A percentile compares a stretch with the other conserved stretches of the same genome.
Evolutionary conservation across 2,888 invertebrate genomes (phyloP).

Genomic region (Allygus modestus): DNA sequence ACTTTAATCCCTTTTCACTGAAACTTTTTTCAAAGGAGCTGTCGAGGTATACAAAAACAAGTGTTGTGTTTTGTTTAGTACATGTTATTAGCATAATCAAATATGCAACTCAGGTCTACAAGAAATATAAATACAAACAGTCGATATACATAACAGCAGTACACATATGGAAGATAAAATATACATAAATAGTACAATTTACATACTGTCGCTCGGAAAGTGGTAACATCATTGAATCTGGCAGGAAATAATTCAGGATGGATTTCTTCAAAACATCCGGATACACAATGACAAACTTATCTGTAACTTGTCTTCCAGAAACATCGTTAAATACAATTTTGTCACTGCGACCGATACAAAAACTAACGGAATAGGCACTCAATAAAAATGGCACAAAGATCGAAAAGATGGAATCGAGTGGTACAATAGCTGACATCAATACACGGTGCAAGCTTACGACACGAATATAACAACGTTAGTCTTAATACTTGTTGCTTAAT

Average conservation of each 20-base stretch:
- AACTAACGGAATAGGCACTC: constrained; percentile 31
- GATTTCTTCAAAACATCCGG: neutral
- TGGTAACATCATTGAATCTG: constrained; percentile 45
- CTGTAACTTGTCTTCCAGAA: neutral
- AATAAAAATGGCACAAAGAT: constrained; percentile 48
- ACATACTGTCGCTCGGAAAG: constrained; percentile 27
- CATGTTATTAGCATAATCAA: constrained; percentile 49
- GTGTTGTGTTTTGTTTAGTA: constrained; percentile 41
- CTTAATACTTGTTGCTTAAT: constrained; percentile 15
- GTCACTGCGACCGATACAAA: constrained; percentile 8
- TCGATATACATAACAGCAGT: constrained; percentile 19
- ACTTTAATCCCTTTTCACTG: too few relatives aligned
- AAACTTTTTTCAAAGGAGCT: too few relatives aligned
- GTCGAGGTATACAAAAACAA: too few relatives aligned
- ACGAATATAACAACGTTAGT: constrained; percentile 34
- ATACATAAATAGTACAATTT: constrained; percentile 44
- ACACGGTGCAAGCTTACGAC: constrained; percentile 33
- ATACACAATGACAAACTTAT: constrained; percentile 7
- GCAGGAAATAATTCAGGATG: constrained; percentile 52
- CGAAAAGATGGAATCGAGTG: constrained; percentile 20
- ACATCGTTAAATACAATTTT: constrained; percentile 11
- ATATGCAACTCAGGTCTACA: constrained; percentile 52
- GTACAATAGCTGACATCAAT: neutral
- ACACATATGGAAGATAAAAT: constrained; percentile 53
- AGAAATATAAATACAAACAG: constrained; percentile 55